phyloP scores from a whole-genome alignment of 2,888 invertebrate species.

The Drosophila barbarae region DNA sequence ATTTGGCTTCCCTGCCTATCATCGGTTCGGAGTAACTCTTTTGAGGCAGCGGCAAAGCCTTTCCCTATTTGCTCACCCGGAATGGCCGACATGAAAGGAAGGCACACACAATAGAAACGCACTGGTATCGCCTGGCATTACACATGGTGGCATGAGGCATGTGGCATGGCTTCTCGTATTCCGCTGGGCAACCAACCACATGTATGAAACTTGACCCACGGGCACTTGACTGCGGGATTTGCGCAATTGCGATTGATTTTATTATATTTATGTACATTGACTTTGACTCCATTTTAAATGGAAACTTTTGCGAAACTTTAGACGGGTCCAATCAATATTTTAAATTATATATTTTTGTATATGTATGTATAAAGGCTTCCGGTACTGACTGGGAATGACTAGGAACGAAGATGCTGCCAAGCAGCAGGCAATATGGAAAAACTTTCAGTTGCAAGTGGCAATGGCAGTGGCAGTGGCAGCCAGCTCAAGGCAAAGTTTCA shows the following conservation, averaged over 20 bases:
- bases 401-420: conserved; percentile 4
- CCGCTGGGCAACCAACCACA: conserved; percentile 14
- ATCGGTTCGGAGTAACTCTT: conserved; percentile 4
- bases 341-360: not conserved
- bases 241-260: conserved; percentile 24
- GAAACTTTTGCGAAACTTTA: conserved; percentile 29
- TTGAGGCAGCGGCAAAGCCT: conserved; percentile 4
- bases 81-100: conserved; percentile 24
- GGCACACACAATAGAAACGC: conserved; percentile 22
- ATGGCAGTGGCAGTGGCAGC: conserved; percentile 34
- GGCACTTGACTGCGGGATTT: conserved; percentile 25
- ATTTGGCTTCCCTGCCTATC: not conserved
- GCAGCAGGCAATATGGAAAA: conserved; percentile 33
- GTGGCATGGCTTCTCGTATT: conserved; percentile 20
- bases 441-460: conserved; percentile 51
- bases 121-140: conserved; percentile 12
- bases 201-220: conserved; percentile 21
- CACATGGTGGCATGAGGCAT: not conserved
- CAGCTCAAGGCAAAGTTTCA: conserved; percentile 40
- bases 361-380: conserved; percentile 5
- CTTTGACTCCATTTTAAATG: conserved; percentile 31
- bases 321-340: conserved; percentile 39
- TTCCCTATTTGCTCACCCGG: conserved; percentile 22
- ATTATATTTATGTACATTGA: conserved; percentile 26
- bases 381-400: conserved; percentile 1